Conservation (phyloP, 2,888 invertebrate species). For the Hydroisotoma schaefferi region DNA sequence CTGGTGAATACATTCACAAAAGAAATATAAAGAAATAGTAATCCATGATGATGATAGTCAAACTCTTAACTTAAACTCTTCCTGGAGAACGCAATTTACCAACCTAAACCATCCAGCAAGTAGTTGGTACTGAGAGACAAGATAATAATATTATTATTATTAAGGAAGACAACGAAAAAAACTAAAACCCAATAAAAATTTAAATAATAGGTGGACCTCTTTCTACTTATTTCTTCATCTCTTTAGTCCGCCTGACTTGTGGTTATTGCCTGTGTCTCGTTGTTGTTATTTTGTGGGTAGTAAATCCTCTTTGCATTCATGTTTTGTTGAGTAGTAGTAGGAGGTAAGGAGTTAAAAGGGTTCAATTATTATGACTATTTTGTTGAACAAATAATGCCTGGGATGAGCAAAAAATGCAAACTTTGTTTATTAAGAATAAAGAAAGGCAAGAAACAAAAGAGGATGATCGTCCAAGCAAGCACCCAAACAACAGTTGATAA, state of each 20-base stretch:
- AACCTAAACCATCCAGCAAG: too few relatives aligned
- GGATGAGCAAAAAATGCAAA: slow-evolving; percentile 8
- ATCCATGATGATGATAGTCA: too few relatives aligned
- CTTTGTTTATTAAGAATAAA: too few relatives aligned
- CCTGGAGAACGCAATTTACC: too few relatives aligned
- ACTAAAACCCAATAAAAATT: slow-evolving; percentile 1
- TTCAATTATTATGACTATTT: slow-evolving; percentile 5
- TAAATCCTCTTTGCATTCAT: neutral
- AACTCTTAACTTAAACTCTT: too few relatives aligned
- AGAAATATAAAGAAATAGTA: too few relatives aligned
- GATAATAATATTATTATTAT: too few relatives aligned
- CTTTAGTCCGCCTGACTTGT: too few relatives aligned
- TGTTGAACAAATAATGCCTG: slow-evolving; percentile 7
- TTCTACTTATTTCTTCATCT: neutral
- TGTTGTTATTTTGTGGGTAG: neutral
- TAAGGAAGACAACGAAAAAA: too few relatives aligned
- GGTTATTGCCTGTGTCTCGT: too few relatives aligned
- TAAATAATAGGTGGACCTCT: slow-evolving; percentile 10
- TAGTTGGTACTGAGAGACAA: too few relatives aligned
- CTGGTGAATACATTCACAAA: too few relatives aligned
- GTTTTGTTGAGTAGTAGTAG: neutral
- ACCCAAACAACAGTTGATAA: slow-evolving; percentile 2
- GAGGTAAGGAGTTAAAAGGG: neutral
- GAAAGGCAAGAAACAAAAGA: neutral
- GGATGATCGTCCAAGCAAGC: neutral